Base-by-base conservation (phyloP, 1,140 invertebrate genomes). In the Zeugodacus cucurbitae region DNA sequence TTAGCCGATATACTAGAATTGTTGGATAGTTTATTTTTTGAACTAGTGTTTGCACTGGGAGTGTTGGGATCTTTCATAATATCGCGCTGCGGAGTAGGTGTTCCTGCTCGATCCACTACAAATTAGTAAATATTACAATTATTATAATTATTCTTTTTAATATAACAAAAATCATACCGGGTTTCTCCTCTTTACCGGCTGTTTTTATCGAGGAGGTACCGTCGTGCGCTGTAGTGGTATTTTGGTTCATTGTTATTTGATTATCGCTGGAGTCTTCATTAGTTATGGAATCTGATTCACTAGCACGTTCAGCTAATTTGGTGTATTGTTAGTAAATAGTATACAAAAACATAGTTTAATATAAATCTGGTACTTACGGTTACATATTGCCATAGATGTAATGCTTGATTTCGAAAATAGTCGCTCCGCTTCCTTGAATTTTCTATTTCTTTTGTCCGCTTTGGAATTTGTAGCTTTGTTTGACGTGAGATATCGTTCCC, bases 331-430 rank as follows among this genome's bases (percentile, higher is more conserved):
- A 48, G 14, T 10, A 48, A 54, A 17, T 62, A 89, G 29, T 93
- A 90, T 94, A n/a, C 41, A 20, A 17, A 44, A 34, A 86, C 20
- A 67, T 4, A n/a, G 4, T 29, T 22, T 93, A 90, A 90, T 89
- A 89, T 57, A 87, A 86, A 85, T 58, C 20, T 26, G n/a, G 94
- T 32, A 90, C 94, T 94, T 91, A 95, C 95, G 95, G 93, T 95
- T 95, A 95, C 96, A 96, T 95, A 98, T 98, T 89, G 98, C 98
- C 96, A 98, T 98, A 37, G 98, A 99, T 34, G 99, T 99, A 86
- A 99, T 99, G 22, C 98, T 99, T 34, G 98, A 99, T 94, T 99
- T 99, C 2, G 98, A 99, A 94, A 99, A 99, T 3, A 99, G 94
- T 92, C 99, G 95, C 94, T 99, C 99, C 41, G 98, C 98, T 94